phyloP scores from a whole-genome alignment of 2,888 invertebrate species.

The Dasysyrphus albostriatus region DNA sequence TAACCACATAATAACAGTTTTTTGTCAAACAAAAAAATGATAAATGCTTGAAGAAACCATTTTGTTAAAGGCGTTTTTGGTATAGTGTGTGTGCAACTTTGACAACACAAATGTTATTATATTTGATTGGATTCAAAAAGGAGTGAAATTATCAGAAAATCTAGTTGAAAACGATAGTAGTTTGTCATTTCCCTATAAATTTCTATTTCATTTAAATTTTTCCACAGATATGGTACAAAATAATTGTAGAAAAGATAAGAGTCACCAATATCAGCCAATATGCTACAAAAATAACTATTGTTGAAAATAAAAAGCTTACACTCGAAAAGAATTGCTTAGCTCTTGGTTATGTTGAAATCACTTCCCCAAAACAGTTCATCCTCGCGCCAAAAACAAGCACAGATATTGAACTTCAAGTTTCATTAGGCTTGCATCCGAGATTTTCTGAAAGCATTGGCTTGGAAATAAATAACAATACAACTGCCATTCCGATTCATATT shows the following conservation, averaged over 20 bases:
- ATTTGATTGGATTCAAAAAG: no score
- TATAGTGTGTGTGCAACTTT: no score
- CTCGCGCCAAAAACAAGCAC: conserved; percentile 68
- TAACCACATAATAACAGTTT: no score
- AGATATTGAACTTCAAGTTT: conserved; percentile 76
- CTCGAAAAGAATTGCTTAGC: conserved; percentile 67
- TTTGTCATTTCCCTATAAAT: no score
- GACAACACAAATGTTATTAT: no score
- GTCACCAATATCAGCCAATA: conserved; percentile 79
- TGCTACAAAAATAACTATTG: conserved; percentile 72
- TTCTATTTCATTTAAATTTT: neutral
- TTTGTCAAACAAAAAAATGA: no score
- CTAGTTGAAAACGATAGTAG: no score
- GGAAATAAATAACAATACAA: conserved; percentile 79
- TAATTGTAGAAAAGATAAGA: conserved; percentile 72
- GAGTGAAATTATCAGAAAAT: no score
- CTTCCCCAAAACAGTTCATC: conserved; percentile 59
- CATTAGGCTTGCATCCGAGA: conserved; percentile 79
- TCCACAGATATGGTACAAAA: conserved; percentile 80
- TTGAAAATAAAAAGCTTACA: conserved; percentile 7
- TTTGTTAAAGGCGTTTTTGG: no score
- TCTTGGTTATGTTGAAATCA: conserved; percentile 78
- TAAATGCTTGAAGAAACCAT: no score
- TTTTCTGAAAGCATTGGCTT: conserved; percentile 78
- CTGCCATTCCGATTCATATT: conserved; percentile 77